Evolutionary conservation across 2,113 vertebrate genomes (phyloP), one percentile per base, ranked within the genome.

Genomic region (Plectropomus leopardus): DNA sequence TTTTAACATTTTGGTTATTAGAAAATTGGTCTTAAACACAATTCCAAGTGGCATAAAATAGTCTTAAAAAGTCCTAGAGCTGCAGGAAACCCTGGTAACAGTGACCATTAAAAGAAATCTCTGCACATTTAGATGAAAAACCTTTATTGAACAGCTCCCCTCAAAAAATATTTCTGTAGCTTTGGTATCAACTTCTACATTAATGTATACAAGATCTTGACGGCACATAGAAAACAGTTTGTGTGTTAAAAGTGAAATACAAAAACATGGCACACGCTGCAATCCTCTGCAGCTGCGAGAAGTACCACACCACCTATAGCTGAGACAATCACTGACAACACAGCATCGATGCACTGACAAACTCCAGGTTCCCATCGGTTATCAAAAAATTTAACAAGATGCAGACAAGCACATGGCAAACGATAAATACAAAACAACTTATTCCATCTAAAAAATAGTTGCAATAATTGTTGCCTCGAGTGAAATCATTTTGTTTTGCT

Each of bases 101-200:
- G 32, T 21, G 4, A 28, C 16, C 1, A 48, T 3, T 6, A 32
- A 72, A 44, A 81, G 8, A 72, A 78, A 78, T 0, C 8, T 78
- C 10, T 13, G 10, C 1, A 24, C 6, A 44, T 24, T 85, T 24
- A 24, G n/a, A 73, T 66, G 40, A 64, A 30, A 57, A 78, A 26
- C 1, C 23, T 86, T 90, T 89, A 91, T 89, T 93, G 24, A 90
- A 78, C 42, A 83, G n/a, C 26, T 74, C n/a, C 23, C 45, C 11
- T 86, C 15, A 11, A 79, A 88, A 87, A 84, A 80, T 78, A 84
- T 83, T 60, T 58, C 5, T 69, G 67, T 48, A 36, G 50, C 82
- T 92, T 90, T 92, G 88, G 84, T 91, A 73, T 89, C 40, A 85
- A 64, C 51, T 70, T 84, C 48, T 77, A 76, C 72, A 80, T 63